phyloP scores from a whole-genome alignment of 1,140 invertebrate species.

The Tetragonula clypearis region DNA sequence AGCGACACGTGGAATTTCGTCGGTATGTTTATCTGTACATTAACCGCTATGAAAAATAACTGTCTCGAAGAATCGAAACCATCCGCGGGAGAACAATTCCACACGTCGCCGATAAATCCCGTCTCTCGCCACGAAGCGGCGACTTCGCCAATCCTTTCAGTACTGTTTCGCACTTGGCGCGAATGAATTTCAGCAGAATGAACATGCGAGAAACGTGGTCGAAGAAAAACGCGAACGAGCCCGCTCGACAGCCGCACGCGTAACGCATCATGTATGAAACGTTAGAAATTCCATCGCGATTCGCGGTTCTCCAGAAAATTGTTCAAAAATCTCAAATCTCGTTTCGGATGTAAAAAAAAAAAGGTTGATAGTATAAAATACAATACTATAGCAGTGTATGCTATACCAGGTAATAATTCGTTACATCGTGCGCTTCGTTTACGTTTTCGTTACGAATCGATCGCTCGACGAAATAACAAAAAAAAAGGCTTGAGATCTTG shows the following conservation, averaged over 20 bases:
- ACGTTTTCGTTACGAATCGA: not conserved
- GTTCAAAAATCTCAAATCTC: not conserved
- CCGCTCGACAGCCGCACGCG: too few relatives aligned
- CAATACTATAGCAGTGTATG: too few relatives aligned
- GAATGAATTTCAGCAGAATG: not conserved
- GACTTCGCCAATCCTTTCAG: conserved; percentile 34
- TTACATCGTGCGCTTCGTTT: too few relatives aligned
- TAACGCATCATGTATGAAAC: too few relatives aligned
- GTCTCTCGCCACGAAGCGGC: conserved; percentile 3
- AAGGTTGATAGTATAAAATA: not conserved
- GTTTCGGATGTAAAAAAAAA: not conserved
- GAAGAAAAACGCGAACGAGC: not conserved
- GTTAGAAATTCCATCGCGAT: too few relatives aligned
- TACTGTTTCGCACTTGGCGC: not conserved
- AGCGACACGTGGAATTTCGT: conserved; percentile 1
- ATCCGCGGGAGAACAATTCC: conserved; percentile 21
- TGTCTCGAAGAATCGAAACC: conserved; percentile 18
- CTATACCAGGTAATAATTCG: too few relatives aligned
- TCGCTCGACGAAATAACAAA: not conserved
- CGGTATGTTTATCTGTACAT: conserved; percentile 32
- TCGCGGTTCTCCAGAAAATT: not conserved
- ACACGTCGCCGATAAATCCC: not conserved
- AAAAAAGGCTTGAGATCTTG: not conserved
- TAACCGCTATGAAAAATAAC: conserved; percentile 10
- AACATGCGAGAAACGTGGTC: not conserved